These are phyloP conservation scores for Oophaga sylvatica DNA, from an alignment of 2,797 vertebrate species.

Conservation along the genomic window DNA sequence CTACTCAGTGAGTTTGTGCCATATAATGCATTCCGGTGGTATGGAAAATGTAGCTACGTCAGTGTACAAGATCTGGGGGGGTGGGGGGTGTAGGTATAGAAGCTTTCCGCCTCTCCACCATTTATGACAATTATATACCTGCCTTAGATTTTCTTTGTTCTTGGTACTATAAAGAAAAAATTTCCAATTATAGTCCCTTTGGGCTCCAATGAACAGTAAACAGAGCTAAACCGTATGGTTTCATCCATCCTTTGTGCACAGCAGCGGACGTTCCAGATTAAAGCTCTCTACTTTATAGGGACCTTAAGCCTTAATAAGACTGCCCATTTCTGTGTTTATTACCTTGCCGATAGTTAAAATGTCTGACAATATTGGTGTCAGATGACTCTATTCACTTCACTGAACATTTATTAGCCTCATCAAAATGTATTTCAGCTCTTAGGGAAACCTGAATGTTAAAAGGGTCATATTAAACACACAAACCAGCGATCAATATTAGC, in stretches of 20 bases:
- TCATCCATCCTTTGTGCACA: background rate
- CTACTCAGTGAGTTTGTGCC: background rate
- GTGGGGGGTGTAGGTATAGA: background rate
- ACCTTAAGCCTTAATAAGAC: conserved; percentile 7
- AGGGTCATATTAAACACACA: conserved; percentile 17
- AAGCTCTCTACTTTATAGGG: conserved; percentile 29
- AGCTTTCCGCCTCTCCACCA: background rate
- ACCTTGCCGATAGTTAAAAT: conserved; percentile 12
- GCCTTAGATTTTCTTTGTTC: background rate
- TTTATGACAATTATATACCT: background rate
- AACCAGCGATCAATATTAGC: background rate
- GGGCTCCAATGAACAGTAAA: background rate
- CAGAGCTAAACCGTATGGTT: background rate
- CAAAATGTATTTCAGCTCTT: conserved; percentile 23
- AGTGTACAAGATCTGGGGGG: background rate
- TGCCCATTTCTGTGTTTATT: conserved; percentile 14
- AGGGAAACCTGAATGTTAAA: conserved; percentile 1
- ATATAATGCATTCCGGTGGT: background rate
- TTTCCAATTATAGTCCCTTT: background rate
- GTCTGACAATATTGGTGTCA: conserved; percentile 19
- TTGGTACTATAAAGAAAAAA: conserved; percentile 11
- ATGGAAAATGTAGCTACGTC: background rate
- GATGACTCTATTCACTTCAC: conserved; percentile 15
- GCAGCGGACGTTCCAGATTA: conserved; percentile 16
- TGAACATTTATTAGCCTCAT: conserved; percentile 15